Base-by-base conservation (phyloP, 2,797 vertebrate species). In the Malurus leucopterus region DNA sequence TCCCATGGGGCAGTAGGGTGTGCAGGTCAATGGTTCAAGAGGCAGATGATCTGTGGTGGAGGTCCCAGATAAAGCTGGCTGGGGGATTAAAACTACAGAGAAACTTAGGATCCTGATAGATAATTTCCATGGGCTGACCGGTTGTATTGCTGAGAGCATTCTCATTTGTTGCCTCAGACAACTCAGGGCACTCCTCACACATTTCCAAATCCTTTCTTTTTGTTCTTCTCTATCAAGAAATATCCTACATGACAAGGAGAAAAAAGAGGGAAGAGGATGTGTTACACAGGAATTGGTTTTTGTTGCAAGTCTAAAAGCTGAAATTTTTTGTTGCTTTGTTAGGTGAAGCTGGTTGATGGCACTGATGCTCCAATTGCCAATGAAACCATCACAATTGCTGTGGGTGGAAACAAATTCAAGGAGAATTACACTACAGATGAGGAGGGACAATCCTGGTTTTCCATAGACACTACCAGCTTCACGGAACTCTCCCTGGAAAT, bases 311-410 rank as follows among this genome's bases (percentile, higher is more conserved):
- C 13, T 61, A 57, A 78, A 91, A 38, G 9, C 34, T 78, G 44
- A 74, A 41, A 6, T 64, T 55, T 84, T 9, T 18, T 91, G 68
- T 72, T 89, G 21, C 43, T 72, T 34, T 84, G n/a, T 50, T 89
- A 97, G 97, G 95, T 96, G 57, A 96, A 87, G 50, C 90, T 97
- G 40, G 83, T 80, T 7, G 94, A 97, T 34, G 96, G 96, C 50
- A 93, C 87, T 51, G 55, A 61, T 59, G n/a, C 21, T 57, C 97
- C 96, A 6, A 89, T 97, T 7, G 81, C 90, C 64, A 94, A 96
- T 34, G 71, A 96, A 92, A 76, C 69, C 15, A 3, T 97, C 76
- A 51, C 1, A 1, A 88, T 97, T 84, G 74, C 34, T 43, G 86
- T 92, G 36, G 53, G 70, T 26, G 88, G 78, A 81, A 86, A 88